Evolutionary conservation across 2,113 vertebrate genomes (phyloP).

Genomic region (Mustelus asterias): DNA sequence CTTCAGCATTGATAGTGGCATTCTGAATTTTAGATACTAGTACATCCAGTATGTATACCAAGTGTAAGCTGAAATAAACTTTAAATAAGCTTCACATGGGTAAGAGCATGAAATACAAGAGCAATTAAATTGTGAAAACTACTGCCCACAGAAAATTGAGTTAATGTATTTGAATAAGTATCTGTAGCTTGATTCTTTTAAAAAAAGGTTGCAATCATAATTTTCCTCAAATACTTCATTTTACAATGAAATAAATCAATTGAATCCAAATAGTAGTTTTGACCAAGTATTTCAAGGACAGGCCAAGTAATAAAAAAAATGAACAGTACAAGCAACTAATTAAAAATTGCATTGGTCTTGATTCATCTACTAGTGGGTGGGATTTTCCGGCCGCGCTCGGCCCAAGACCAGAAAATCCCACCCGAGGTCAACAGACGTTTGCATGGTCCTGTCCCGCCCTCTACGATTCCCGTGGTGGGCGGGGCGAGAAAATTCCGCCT

Average conservation of each 20-base stretch:
- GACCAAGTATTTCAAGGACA: not conserved
- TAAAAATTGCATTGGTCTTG: not conserved
- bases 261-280: not conserved
- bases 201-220: not conserved
- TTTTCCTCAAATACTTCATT: not conserved
- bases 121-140: not conserved
- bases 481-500: not conserved
- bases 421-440: no score
- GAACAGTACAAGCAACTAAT: not conserved
- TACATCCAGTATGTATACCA: not conserved
- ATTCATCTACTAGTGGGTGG: not conserved
- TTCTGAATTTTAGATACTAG: not conserved
- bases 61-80: slow-evolving; percentile 19
- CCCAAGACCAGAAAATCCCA: no score
- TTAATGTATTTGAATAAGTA: slow-evolving; percentile 9
- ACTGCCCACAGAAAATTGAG: not conserved
- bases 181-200: not conserved
- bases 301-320: not conserved
- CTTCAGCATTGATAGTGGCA: not conserved
- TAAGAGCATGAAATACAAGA: not conserved
- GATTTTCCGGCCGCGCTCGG: no score
- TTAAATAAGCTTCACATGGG: not conserved
- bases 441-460: no score
- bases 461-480: no score
- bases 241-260: not conserved